Evolutionary conservation across 2,888 invertebrate species (phyloP).

Genomic region (Clanis bilineata): DNA sequence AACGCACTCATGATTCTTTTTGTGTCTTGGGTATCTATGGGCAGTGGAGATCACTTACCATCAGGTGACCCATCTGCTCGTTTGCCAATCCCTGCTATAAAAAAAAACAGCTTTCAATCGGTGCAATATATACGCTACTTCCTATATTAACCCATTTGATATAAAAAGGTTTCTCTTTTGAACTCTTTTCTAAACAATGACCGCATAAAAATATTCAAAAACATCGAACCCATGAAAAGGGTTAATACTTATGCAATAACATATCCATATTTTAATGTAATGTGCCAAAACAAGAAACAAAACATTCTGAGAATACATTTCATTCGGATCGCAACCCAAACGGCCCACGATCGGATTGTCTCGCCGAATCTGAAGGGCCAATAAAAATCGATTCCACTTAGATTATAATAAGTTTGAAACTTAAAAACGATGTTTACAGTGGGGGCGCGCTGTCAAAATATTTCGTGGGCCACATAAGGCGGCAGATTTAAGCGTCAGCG

Average conservation of each 20-base stretch:
- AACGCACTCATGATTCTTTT: too few relatives aligned
- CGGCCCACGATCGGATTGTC: slow-evolving; percentile 12
- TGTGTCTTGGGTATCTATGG: too few relatives aligned
- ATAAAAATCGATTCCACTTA: slow-evolving; percentile 47
- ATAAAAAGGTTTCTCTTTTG: too few relatives aligned
- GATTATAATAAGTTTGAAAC: slow-evolving; percentile 40
- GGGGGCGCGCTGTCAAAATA: slow-evolving; percentile 48
- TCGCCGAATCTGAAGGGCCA: slow-evolving; percentile 37
- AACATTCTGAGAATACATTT: slow-evolving; percentile 6
- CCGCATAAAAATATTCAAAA: background rate
- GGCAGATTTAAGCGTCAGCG: slow-evolving; percentile 40
- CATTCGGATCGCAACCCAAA: background rate
- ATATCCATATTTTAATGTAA: slow-evolving; percentile 8
- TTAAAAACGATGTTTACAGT: slow-evolving; percentile 38
- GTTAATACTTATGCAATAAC: slow-evolving; percentile 5
- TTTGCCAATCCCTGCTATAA: too few relatives aligned
- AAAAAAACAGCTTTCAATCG: background rate
- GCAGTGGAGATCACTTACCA: too few relatives aligned
- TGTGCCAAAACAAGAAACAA: slow-evolving; percentile 2
- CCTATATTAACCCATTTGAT: too few relatives aligned
- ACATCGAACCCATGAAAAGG: background rate
- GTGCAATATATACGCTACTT: background rate
- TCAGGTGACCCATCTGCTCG: too few relatives aligned
- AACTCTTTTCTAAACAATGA: background rate
- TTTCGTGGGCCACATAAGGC: slow-evolving; percentile 49